phyloP scores from a whole-genome alignment of 2,888 invertebrate genomes.

The Cheilosia grossa region DNA sequence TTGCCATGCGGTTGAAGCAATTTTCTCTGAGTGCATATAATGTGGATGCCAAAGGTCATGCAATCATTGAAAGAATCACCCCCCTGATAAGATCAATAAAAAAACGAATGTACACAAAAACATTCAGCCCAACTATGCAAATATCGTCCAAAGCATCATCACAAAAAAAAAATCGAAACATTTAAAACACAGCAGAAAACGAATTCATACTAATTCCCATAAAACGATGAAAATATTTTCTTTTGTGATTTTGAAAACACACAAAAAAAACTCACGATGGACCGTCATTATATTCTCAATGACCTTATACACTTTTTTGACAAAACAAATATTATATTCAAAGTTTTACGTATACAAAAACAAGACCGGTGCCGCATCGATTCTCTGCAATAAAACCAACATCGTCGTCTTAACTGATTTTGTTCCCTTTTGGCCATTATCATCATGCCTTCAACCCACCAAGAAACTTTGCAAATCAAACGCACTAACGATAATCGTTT shows the following conservation, averaged over 20 bases:
- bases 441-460: conserved; percentile 22
- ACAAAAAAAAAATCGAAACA: too few relatives aligned
- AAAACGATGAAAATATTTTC: conserved; percentile 19
- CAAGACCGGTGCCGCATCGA: conserved; percentile 9
- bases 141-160: too few relatives aligned
- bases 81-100: too few relatives aligned
- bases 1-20: too few relatives aligned
- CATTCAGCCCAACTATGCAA: too few relatives aligned
- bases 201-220: neutral
- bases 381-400: conserved; percentile 5
- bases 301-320: conserved; percentile 17
- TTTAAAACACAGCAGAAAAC: too few relatives aligned
- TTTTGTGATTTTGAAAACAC: neutral
- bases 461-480: conserved; percentile 70
- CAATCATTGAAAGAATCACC: too few relatives aligned
- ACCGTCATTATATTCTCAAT: neutral
- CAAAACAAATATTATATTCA: conserved; percentile 38
- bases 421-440: conserved; percentile 8
- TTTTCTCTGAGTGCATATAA: too few relatives aligned
- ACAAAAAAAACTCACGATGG: neutral
- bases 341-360: conserved; percentile 39
- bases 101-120: too few relatives aligned
- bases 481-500: conserved; percentile 67
- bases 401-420: conserved; percentile 19
- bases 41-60: too few relatives aligned